phyloP scores from a whole-genome alignment of 2,113 vertebrate genomes.

The Barbus barbus region DNA sequence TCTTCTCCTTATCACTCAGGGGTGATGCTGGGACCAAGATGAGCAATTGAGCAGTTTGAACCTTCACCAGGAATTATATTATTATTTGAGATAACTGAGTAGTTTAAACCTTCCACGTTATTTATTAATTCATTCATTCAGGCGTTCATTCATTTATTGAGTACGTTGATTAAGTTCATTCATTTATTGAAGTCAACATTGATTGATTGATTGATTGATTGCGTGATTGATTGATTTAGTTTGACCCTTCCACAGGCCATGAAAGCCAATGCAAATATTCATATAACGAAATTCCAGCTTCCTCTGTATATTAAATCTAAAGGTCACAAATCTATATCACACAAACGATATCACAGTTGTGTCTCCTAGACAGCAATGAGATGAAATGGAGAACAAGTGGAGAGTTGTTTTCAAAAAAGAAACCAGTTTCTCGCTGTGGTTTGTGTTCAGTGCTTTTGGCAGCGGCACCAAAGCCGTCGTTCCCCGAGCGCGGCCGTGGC shows the following conservation, averaged over 20 bases:
- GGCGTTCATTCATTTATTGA: not conserved
- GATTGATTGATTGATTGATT: too few species aligned
- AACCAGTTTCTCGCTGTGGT: constrained; percentile 57
- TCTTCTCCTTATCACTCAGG: constrained; percentile 58
- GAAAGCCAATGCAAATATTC: too few species aligned
- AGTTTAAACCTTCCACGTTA: too few species aligned
- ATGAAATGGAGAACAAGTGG: not conserved
- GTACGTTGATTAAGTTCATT: too few species aligned
- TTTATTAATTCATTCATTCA: too few species aligned
- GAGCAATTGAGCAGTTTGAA: not conserved
- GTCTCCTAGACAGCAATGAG: not conserved
- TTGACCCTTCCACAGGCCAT: too few species aligned
- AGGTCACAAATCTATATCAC: not conserved
- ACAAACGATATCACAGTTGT: not conserved
- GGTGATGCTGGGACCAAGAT: not conserved
- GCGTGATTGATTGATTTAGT: too few species aligned
- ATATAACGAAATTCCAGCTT: not conserved
- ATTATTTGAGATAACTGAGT: too few species aligned
- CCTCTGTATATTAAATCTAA: not conserved
- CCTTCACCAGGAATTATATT: not conserved
- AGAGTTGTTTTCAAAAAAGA: too few species aligned
- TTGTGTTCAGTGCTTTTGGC: constrained; percentile 64
- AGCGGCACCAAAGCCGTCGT: constrained; percentile 66
- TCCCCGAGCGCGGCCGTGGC: constrained; percentile 67
- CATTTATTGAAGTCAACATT: too few species aligned